These are phyloP conservation scores for Tyrannus savana DNA, from an alignment of 2,113 vertebrate species.

Conservation along the genomic window DNA sequence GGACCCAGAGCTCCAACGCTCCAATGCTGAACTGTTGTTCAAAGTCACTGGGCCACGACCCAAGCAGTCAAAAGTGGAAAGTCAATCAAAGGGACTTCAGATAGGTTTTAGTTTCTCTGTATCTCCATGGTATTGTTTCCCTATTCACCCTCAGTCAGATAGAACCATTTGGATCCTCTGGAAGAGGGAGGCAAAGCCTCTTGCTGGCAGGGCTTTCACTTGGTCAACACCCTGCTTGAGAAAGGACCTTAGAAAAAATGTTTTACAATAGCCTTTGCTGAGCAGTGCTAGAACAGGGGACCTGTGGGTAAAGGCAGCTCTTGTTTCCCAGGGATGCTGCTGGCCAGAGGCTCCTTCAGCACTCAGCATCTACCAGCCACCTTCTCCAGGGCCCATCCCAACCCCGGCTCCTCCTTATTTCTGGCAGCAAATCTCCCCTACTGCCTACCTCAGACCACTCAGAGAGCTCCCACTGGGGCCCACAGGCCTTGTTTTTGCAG, in stretches of 20 bases:
- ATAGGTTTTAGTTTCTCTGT: neutral
- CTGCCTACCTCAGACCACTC: slow-evolving; percentile 84
- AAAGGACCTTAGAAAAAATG: neutral
- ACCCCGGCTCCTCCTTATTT: neutral
- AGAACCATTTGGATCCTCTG: neutral
- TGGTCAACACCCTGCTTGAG: neutral
- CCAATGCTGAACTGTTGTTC: neutral
- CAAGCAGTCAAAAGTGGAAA: neutral
- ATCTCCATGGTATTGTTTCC: neutral
- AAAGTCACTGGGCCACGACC: neutral
- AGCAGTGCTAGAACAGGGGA: neutral
- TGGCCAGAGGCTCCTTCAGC: neutral
- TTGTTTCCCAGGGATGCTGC: neutral
- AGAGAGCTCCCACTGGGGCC: slow-evolving; percentile 88
- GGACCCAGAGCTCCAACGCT: neutral
- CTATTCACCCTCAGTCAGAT: neutral
- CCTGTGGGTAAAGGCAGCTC: neutral
- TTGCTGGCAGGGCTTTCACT: neutral
- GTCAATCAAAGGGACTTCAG: neutral
- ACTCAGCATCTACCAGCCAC: neutral
- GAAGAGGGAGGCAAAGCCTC: neutral
- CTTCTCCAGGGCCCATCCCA: neutral
- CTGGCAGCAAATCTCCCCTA: neutral
- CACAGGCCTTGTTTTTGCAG: slow-evolving; percentile 87
- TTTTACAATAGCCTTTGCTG: neutral